Evolutionary conservation across 2,113 vertebrate genomes (phyloP).

Genomic region (Spheniscus mendiculus): DNA sequence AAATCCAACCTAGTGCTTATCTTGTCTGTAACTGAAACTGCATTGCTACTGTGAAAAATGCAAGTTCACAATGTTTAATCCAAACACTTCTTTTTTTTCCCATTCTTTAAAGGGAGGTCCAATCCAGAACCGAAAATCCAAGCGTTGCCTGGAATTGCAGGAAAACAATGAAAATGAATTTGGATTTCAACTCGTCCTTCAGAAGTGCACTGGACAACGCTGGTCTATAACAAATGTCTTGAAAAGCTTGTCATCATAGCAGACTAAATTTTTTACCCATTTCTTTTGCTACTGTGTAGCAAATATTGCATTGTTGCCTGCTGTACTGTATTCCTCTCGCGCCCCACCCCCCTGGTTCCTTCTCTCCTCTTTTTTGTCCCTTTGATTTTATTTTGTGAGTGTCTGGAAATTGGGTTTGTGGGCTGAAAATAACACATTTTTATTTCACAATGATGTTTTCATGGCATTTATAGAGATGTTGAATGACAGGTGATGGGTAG

Average conservation of each 20-base stretch:
- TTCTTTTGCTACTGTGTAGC: slow-evolving; percentile 97
- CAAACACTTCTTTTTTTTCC: background rate
- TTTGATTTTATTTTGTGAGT: slow-evolving; percentile 60
- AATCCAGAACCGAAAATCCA: slow-evolving; percentile 97
- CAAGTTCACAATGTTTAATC: background rate
- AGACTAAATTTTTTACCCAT: slow-evolving; percentile 30
- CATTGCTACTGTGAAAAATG: background rate
- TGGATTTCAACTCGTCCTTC: slow-evolving; percentile 90
- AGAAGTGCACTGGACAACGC: slow-evolving; percentile 93
- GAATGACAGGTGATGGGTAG: slow-evolving; percentile 76
- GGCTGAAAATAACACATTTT: slow-evolving; percentile 68
- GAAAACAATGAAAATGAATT: slow-evolving; percentile 90
- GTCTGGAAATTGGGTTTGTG: slow-evolving; percentile 78
- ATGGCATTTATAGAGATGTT: slow-evolving; percentile 76
- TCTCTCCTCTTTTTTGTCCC: background rate
- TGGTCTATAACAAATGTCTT: slow-evolving; percentile 94
- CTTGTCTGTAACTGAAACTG: background rate
- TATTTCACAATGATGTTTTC: slow-evolving; percentile 83
- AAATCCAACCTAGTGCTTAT: background rate
- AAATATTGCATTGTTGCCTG: slow-evolving; percentile 77
- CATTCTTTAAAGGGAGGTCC: slow-evolving; percentile 85
- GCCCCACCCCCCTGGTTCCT: background rate
- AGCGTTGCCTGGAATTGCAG: slow-evolving; percentile 94
- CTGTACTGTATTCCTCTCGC: slow-evolving; percentile 75
- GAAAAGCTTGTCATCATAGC: slow-evolving; percentile 82